Evolutionary conservation across 2,113 vertebrate genomes (phyloP).

Genomic region (Halcyon malimbica): DNA sequence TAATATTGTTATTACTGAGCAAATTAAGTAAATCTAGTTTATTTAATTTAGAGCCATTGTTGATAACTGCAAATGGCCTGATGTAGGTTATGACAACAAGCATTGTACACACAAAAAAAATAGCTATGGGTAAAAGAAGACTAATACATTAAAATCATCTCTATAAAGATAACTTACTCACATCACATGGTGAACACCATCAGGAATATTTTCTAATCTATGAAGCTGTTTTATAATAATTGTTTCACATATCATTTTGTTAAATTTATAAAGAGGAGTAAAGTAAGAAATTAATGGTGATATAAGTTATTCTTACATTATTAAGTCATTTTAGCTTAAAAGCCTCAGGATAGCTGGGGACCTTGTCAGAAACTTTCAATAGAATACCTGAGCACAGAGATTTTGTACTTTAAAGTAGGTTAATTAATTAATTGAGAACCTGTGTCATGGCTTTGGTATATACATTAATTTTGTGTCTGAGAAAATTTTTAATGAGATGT

Average conservation of each 20-base stretch:
- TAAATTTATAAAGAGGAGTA: background rate
- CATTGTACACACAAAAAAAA: background rate
- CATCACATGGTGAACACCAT: background rate
- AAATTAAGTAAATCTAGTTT: slow-evolving; percentile 68
- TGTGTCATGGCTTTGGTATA: slow-evolving; percentile 42
- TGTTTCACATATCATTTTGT: background rate
- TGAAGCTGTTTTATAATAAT: background rate
- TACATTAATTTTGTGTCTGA: slow-evolving; percentile 43
- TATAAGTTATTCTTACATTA: slow-evolving; percentile 1
- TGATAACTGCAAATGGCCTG: slow-evolving; percentile 40
- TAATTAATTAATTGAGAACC: slow-evolving; percentile 60
- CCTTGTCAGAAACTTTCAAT: slow-evolving; percentile 25
- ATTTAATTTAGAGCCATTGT: slow-evolving; percentile 63
- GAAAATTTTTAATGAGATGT: slow-evolving; percentile 56
- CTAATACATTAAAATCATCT: background rate
- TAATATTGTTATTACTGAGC: slow-evolving; percentile 74
- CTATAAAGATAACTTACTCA: background rate
- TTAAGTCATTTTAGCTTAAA: slow-evolving; percentile 5
- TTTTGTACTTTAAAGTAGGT: slow-evolving; percentile 37
- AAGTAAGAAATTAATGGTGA: background rate
- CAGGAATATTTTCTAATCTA: background rate
- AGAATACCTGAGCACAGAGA: slow-evolving; percentile 38
- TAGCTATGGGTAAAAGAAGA: background rate
- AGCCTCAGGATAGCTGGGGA: slow-evolving; percentile 2
- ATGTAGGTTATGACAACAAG: background rate